Evolutionary conservation across 53 echinoderm and acorn worm genomes (phyloP), one percentile per base, ranked within the genome.

Genomic region (Echinarachnius parma): DNA sequence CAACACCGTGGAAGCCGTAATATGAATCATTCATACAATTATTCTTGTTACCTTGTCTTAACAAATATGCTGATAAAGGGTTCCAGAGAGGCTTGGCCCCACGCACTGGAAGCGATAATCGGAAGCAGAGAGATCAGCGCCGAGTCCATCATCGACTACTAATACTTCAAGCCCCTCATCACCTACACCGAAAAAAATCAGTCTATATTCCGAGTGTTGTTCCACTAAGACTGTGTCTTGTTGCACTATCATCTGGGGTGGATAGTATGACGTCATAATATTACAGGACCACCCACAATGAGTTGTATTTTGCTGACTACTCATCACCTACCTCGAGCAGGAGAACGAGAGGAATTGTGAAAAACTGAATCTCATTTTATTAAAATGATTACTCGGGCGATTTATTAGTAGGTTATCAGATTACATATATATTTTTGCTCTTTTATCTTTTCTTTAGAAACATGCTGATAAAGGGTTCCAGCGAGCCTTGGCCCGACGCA

Each of bases 81-180:
- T 15, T 81, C 76, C 13, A 88, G 85, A 61, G 60, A 59, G 31
- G 79, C 82, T 2, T 92, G 92, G 92, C 88, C 82, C 0, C 76
- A 88, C 5, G 85, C 88, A 20, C 78, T 92, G 88, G 67, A 82
- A 47, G 79, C 76, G 2, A 79, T 83, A 9, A 92, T 88, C 14
- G 88, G 85, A 3, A 53, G 64, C 35, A 47, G 88, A 31, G 53
- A 69, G 26, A 82, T 92, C 48, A 79, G 85, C 44, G 88, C 88
- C 11, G 25, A 48, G 7, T 78, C 92, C 25, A 50, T 89, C 5
- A 56, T 79, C 30, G 75, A 85, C 3, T 92, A 91, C n/a, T n/a
- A n/a, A n/a, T n/a, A n/a, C 42, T 89, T 92, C 65, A 61, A 82
- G 58, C 92, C 92, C 9, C 85, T 92, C 9, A 88, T 82, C 0